Base-by-base conservation (phyloP, 1,140 invertebrate species). In the Leucophenga varia region DNA sequence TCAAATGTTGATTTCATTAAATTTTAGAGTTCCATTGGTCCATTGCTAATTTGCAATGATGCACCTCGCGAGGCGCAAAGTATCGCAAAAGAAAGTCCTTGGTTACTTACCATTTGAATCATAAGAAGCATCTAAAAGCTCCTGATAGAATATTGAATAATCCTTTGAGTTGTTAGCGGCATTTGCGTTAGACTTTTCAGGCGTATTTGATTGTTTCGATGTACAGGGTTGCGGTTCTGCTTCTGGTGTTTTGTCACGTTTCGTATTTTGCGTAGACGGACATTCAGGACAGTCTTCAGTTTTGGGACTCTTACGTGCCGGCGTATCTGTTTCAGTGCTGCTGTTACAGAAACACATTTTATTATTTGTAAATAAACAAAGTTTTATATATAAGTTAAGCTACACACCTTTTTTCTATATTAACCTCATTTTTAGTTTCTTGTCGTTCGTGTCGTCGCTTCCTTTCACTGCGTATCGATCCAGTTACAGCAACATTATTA, bases 111-210 rank as follows among this genome's bases (percentile, higher is more conserved):
- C 71, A 41, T 74, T 68, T 37, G 59, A 59, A n/a, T 64, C 57
- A 56, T 74, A 74, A 5, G 72, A 74, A 19, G 73, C 68, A 25
- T 74, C 70, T 2, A 75, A 54, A 19, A 75, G 39, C 21, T 74
- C 72, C 46, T 75, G 71, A 42, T 75, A 75, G 44, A 75, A 64
- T 46, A 46, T 64, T 6, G 72, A 71, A 34, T 49, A 49, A 30
- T 28, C 53, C 22, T 58, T 65, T 59, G 28, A 36, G 34, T 14
- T 41, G 38, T 21, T 67, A 43, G 34, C 13, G 2, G 39, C 22
- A 21, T 57, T 46, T 30, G 7, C 42, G 52, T 28, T 12, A 4
- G 31, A 32, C 17, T 69, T 72, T 14, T 60, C 60, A 0, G 69
- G 63, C 22, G 64, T 59, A 25, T 59, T 39, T 8, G 69, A 64